Conservation (phyloP, 2,113 vertebrate species). For the Mirounga angustirostris region DNA sequence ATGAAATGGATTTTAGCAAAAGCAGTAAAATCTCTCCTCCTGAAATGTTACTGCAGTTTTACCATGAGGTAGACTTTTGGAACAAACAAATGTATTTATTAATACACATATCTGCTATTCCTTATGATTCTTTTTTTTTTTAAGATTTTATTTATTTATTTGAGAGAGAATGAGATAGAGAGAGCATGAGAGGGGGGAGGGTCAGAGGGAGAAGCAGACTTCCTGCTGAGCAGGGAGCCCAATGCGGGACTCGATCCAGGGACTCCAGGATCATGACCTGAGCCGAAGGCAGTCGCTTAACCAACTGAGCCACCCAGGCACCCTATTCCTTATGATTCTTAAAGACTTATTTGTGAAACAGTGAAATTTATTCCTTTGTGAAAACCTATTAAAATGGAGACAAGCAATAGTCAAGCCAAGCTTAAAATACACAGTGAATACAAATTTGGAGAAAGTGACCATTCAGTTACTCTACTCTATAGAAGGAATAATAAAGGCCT, state of each 20-base stretch:
- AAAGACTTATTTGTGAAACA: not conserved
- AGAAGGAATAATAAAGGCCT: not conserved
- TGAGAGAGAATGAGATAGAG: too few species aligned
- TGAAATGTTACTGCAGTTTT: not conserved
- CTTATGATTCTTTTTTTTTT: not conserved
- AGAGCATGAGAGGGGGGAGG: too few species aligned
- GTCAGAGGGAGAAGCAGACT: too few species aligned
- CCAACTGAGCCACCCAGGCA: too few species aligned
- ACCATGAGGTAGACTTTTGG: constrained; percentile 19
- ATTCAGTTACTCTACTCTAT: not conserved
- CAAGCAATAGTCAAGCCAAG: not conserved
- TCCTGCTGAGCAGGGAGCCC: too few species aligned
- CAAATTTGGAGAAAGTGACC: not conserved
- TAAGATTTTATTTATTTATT: too few species aligned
- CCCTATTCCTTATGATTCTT: not conserved
- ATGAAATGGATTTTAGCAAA: not conserved
- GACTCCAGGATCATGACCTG: too few species aligned
- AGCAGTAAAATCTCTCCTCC: not conserved
- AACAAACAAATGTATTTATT: not conserved
- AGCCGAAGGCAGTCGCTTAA: too few species aligned
- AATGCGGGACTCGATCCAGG: too few species aligned
- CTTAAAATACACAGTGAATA: not conserved
- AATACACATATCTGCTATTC: not conserved
- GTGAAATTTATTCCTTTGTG: not conserved
- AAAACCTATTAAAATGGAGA: constrained; percentile 34